Conservation (phyloP, 2,113 vertebrate genomes). For the Antidorcas marsupialis region DNA sequence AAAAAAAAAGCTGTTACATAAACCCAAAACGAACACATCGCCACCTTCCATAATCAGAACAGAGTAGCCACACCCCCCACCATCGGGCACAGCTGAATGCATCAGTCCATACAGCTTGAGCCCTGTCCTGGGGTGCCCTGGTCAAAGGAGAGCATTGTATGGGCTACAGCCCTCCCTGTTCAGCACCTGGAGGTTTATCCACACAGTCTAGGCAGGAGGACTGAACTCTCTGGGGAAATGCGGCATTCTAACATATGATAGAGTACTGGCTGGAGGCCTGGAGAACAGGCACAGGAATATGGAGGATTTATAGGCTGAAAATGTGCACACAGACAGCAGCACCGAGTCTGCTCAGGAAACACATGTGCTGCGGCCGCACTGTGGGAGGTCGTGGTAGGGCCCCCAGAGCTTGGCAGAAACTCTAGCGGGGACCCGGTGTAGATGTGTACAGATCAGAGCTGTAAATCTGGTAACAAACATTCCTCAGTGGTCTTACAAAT, state of each 20-base stretch:
- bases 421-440: neutral
- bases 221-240: neutral
- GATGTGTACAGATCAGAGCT: neutral
- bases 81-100: neutral
- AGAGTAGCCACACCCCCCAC: neutral
- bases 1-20: neutral
- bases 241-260: neutral
- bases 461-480: constrained; percentile 12
- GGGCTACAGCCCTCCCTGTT: neutral
- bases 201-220: neutral
- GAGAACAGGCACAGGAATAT: neutral
- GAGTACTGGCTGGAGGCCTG: neutral
- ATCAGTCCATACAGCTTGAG: too few species aligned
- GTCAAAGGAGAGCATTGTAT: neutral
- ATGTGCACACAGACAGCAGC: neutral
- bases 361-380: neutral
- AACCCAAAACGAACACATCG: neutral
- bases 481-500: neutral
- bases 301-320: constrained; percentile 37
- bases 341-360: neutral
- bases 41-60: neutral
- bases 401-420: neutral
- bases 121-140: neutral
- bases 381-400: neutral
- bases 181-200: neutral